Conservation (phyloP, 2,888 invertebrate genomes). For the Sussaba pulchella region DNA sequence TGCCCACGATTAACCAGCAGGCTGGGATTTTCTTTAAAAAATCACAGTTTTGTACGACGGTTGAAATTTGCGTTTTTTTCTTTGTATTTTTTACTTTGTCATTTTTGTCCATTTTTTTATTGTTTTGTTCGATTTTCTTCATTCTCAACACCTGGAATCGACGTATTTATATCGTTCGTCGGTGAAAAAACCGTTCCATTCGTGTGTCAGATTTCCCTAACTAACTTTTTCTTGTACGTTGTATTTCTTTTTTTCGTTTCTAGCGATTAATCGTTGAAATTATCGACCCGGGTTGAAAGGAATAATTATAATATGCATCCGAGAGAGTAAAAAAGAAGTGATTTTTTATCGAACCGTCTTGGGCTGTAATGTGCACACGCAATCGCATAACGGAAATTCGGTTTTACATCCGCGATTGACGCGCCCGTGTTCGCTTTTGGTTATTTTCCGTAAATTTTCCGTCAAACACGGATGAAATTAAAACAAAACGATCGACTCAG, state of each 20-base stretch:
- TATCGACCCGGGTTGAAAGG: too few relatives aligned
- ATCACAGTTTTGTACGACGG: conserved; percentile 54
- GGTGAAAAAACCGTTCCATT: not conserved
- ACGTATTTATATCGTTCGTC: not conserved
- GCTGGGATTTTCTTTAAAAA: conserved; percentile 34
- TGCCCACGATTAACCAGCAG: conserved; percentile 45
- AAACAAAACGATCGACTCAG: conserved; percentile 76
- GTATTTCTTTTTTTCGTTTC: too few relatives aligned
- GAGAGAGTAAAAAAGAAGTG: too few relatives aligned
- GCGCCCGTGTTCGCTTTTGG: not conserved
- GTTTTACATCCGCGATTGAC: not conserved
- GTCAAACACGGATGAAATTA: too few relatives aligned
- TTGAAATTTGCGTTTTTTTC: conserved; percentile 20
- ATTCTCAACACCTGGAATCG: conserved; percentile 11
- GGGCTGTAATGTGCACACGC: conserved; percentile 1
- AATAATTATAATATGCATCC: too few relatives aligned
- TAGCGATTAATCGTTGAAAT: not conserved
- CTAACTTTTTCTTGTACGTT: not conserved
- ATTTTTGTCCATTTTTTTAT: conserved; percentile 18
- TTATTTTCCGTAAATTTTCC: conserved; percentile 22
- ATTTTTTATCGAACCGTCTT: not conserved
- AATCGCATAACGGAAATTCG: not conserved
- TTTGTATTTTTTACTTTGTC: conserved; percentile 34
- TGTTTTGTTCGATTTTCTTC: conserved; percentile 23
- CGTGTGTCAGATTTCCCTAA: conserved; percentile 7